phyloP scores from a whole-genome alignment of 1,140 invertebrate genomes.

The Colletes latitarsis region DNA sequence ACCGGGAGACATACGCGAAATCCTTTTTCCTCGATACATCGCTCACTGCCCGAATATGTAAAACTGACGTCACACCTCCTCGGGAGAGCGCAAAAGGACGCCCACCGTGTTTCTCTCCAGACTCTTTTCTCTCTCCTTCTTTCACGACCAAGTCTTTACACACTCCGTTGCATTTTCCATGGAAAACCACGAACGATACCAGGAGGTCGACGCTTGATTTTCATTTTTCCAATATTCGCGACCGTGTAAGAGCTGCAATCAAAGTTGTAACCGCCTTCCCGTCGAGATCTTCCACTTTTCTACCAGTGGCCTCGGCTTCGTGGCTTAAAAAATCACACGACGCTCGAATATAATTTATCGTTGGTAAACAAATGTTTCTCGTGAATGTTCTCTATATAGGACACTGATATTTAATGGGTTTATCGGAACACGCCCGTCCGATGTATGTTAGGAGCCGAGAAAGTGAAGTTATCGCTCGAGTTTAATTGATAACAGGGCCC shows the following conservation, averaged over 20 bases:
- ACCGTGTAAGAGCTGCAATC: background rate
- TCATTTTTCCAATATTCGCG: background rate
- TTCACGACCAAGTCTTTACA: too few species aligned
- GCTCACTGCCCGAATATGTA: conserved; percentile 79
- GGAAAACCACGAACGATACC: background rate
- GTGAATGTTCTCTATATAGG: too few species aligned
- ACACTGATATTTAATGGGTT: too few species aligned
- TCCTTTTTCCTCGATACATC: conserved; percentile 73
- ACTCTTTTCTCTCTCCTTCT: background rate
- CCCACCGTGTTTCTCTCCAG: conserved; percentile 46
- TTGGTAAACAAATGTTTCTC: too few species aligned
- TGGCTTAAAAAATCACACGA: too few species aligned
- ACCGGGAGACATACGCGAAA: conserved; percentile 49
- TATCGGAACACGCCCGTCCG: too few species aligned
- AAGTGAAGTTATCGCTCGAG: background rate
- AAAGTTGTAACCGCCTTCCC: too few species aligned
- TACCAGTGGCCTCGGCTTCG: too few species aligned
- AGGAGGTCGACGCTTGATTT: background rate
- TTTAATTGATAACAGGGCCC: too few species aligned
- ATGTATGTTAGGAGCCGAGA: background rate
- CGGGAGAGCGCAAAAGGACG: conserved; percentile 65
- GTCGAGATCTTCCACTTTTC: background rate
- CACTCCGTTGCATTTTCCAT: background rate
- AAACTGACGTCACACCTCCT: conserved; percentile 76
- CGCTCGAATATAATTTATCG: too few species aligned